A percentile compares a stretch with the other conserved stretches of the same genome.
These are phyloP conservation scores for Aleiodes leptofemur DNA, from an alignment of 2,888 invertebrate genomes.

Conservation along the genomic window DNA sequence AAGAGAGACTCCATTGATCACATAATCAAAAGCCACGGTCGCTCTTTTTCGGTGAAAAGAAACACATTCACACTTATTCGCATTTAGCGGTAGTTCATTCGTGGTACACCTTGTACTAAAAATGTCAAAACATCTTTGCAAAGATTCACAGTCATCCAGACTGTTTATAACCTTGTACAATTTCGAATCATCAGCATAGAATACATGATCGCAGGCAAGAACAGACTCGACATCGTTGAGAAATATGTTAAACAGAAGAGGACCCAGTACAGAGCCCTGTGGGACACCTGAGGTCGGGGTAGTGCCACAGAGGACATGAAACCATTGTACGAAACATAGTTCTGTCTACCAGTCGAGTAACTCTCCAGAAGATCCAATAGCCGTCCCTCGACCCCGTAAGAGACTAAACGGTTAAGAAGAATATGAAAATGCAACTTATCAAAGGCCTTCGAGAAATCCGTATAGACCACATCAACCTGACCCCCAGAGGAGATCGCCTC, in stretches of 20 bases:
- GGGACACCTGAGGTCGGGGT: constrained; percentile 9
- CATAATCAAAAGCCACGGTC: background rate
- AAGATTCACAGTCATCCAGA: background rate
- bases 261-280: constrained; percentile 9
- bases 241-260: constrained; percentile 4
- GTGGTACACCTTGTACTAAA: constrained; percentile 1
- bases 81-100: constrained; percentile 12
- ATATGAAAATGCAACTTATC: constrained; percentile 49
- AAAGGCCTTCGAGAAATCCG: constrained; percentile 55
- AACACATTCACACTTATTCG: background rate
- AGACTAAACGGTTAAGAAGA: constrained; percentile 44
- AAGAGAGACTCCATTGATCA: background rate
- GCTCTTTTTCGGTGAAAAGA: background rate
- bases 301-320: background rate
- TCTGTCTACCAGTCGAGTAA: background rate
- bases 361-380: constrained; percentile 41
- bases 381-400: constrained; percentile 35
- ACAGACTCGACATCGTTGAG: background rate
- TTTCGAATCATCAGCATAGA: constrained; percentile 19
- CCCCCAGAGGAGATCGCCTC: constrained; percentile 41
- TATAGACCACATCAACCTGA: constrained; percentile 47
- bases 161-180: background rate
- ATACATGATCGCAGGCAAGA: background rate
- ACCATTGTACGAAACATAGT: background rate
- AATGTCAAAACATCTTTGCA: background rate